Percentiles rank a stretch among this genome's conserved stretches.
Evolutionary conservation across 2,888 invertebrate species (phyloP).

Genomic region (Agrotis exclamationis): DNA sequence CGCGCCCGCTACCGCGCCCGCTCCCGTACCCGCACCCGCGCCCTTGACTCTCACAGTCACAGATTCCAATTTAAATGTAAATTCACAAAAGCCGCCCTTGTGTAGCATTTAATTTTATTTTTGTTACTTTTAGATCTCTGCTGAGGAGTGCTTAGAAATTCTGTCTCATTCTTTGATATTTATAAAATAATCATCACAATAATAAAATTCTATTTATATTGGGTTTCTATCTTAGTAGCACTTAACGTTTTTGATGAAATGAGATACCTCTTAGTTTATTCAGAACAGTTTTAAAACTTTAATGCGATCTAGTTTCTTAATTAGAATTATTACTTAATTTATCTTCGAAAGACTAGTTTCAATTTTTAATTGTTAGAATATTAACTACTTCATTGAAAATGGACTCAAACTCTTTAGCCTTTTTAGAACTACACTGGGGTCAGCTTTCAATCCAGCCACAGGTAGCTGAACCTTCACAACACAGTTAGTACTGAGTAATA

Average conservation of each 20-base stretch:
- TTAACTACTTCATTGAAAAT: too few species aligned
- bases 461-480: too few species aligned
- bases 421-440: too few species aligned
- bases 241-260: neutral
- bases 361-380: too few species aligned
- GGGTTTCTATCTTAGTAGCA: too few species aligned
- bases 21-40: slow-evolving; percentile 6
- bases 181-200: neutral
- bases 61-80: slow-evolving; percentile 59
- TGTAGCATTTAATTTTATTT: slow-evolving; percentile 53
- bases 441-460: too few species aligned
- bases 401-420: too few species aligned
- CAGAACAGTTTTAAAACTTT: neutral
- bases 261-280: neutral
- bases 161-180: neutral
- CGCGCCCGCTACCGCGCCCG: slow-evolving; percentile 22
- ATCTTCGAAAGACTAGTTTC: neutral
- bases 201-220: neutral
- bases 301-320: neutral
- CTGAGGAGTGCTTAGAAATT: neutral
- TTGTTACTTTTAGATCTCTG: slow-evolving; percentile 28
- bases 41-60: slow-evolving; percentile 53
- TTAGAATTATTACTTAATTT: neutral
- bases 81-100: slow-evolving; percentile 43
- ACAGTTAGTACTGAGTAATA: too few species aligned